A percentile compares a stretch with the other conserved stretches of the same genome.
These are phyloP conservation scores for Scaptomyza graminum DNA, from an alignment of 1,140 invertebrate genomes.

Conservation along the genomic window DNA sequence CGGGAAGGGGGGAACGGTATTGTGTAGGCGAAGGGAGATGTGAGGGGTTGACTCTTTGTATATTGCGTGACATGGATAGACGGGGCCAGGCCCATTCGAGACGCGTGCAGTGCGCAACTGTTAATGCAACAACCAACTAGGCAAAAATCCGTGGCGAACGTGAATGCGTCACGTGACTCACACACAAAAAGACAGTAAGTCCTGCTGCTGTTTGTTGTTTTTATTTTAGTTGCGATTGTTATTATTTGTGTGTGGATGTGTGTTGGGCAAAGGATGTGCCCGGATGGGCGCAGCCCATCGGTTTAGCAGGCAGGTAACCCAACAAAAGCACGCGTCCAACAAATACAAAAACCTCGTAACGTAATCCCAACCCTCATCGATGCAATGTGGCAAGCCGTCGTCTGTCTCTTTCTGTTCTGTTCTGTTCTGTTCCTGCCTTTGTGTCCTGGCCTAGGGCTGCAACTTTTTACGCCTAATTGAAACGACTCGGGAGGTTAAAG, in stretches of 20 bases:
- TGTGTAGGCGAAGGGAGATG: not conserved
- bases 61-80: constrained; percentile 61
- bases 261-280: constrained; percentile 72
- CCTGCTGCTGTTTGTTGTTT: constrained; percentile 51
- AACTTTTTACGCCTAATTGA: constrained; percentile 79
- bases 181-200: constrained; percentile 39
- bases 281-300: constrained; percentile 68
- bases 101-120: constrained; percentile 50
- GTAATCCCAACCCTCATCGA: constrained; percentile 58
- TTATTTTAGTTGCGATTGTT: constrained; percentile 39
- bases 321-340: constrained; percentile 38
- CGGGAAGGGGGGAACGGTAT: constrained; percentile 6
- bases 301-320: constrained; percentile 44
- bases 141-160: constrained; percentile 57
- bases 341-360: constrained; percentile 18
- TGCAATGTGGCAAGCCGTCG: constrained; percentile 3
- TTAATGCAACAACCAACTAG: constrained; percentile 66
- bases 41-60: constrained; percentile 24
- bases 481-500: constrained; percentile 60
- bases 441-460: constrained; percentile 28
- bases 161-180: constrained; percentile 76
- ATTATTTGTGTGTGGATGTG: no score
- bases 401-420: not conserved
- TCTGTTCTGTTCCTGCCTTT: not conserved
- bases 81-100: constrained; percentile 35